A percentile compares a stretch with the other conserved stretches of the same genome.
Conservation (phyloP, 2,888 invertebrate species). For the Tubulanus polymorphus region DNA sequence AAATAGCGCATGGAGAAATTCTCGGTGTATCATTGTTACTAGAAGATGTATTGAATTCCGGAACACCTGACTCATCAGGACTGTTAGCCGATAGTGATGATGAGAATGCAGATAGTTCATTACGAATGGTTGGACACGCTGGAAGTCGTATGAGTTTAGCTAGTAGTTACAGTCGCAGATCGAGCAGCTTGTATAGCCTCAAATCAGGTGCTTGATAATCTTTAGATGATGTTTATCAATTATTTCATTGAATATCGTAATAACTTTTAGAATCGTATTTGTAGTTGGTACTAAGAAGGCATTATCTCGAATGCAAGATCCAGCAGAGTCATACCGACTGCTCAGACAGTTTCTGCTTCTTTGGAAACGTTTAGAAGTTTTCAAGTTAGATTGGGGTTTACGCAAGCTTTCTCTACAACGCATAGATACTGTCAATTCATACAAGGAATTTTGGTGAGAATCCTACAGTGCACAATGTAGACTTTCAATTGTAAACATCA, state of each 20-base stretch:
- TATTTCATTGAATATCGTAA: neutral
- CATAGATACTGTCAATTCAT: conserved; percentile 34
- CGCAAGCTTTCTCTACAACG: conserved; percentile 37
- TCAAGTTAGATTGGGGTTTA: conserved; percentile 47
- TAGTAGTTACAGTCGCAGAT: no score
- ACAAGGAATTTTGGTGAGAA: conserved; percentile 42
- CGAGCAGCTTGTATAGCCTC: no score
- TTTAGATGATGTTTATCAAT: no score
- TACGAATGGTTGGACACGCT: no score
- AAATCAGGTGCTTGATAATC: no score
- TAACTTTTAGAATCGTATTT: conserved; percentile 8
- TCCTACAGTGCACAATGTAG: neutral
- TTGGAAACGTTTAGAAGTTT: conserved; percentile 49
- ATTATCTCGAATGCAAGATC: conserved; percentile 38
- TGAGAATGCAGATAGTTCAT: no score
- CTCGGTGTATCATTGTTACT: conserved; percentile 49
- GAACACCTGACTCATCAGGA: conserved; percentile 32
- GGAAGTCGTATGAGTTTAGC: no score
- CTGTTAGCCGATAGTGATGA: conserved; percentile 23
- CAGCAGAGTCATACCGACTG: conserved; percentile 42
- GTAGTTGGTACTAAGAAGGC: conserved; percentile 22
- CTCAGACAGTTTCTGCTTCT: conserved; percentile 46
- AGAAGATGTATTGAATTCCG: conserved; percentile 49
- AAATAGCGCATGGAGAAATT: conserved; percentile 51
- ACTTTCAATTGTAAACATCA: neutral